Percentiles rank a stretch among this genome's conserved stretches.
phyloP scores from a whole-genome alignment of 2,888 invertebrate genomes.

The Rhagophthalmus giganteus region DNA sequence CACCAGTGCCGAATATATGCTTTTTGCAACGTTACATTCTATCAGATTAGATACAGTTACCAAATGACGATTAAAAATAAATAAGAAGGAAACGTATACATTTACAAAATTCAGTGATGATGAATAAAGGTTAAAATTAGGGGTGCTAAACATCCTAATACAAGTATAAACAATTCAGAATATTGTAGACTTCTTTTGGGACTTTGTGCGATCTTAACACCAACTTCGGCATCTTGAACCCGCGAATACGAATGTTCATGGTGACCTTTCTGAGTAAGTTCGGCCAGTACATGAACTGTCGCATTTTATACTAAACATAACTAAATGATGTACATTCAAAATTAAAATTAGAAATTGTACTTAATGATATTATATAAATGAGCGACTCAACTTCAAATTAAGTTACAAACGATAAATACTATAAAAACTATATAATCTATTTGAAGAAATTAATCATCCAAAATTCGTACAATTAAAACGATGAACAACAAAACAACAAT shows the following conservation, averaged over 20 bases:
- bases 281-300: constrained; percentile 97
- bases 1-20: no score
- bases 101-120: constrained; percentile 67
- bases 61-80: no score
- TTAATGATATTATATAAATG: background rate
- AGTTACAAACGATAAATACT: background rate
- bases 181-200: constrained; percentile 64
- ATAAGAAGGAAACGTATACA: no score
- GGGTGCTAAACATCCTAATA: constrained; percentile 86
- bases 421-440: background rate
- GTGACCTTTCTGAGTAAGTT: constrained; percentile 69
- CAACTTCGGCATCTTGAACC: constrained; percentile 50
- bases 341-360: background rate
- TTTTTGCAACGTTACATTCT: no score
- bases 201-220: constrained; percentile 31
- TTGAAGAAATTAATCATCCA: background rate
- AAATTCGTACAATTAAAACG: background rate
- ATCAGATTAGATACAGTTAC: no score
- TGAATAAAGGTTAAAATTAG: constrained; percentile 90
- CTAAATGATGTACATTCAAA: constrained; percentile 1
- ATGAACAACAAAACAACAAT: background rate
- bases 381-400: background rate
- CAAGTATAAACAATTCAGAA: constrained; percentile 79
- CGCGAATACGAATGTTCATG: constrained; percentile 55
- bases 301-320: constrained; percentile 58